Evolutionary conservation across 2,888 invertebrate species (phyloP).

Genomic region (Cephus nigrinus): DNA sequence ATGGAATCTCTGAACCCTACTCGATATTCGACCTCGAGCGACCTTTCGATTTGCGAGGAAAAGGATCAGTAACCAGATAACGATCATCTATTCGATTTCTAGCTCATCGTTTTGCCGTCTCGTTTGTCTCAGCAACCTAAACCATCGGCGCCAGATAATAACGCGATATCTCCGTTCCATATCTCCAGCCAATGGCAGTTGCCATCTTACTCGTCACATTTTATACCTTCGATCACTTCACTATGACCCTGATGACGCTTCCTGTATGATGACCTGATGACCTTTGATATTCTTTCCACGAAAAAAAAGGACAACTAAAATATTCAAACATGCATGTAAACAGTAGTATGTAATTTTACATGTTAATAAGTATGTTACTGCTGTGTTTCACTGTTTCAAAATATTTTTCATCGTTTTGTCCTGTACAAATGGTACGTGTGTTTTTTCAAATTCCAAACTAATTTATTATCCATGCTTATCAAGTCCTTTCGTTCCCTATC

Average conservation of each 20-base stretch:
- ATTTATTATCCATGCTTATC: not conserved
- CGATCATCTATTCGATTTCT: not conserved
- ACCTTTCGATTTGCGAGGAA: not conserved
- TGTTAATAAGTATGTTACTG: not conserved
- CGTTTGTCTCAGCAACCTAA: not conserved
- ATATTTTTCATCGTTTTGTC: not conserved
- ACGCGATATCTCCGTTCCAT: not conserved
- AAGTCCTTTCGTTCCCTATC: not conserved
- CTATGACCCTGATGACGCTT: not conserved
- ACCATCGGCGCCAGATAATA: not conserved
- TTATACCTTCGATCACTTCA: too few relatives aligned
- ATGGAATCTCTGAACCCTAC: not conserved
- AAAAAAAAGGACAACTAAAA: not conserved
- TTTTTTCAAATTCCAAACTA: not conserved
- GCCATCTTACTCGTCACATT: not conserved
- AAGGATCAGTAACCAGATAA: not conserved
- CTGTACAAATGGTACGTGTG: not conserved
- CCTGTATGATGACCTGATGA: too few relatives aligned
- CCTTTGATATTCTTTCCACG: not conserved
- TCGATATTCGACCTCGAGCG: slow-evolving; percentile 2
- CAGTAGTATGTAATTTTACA: not conserved
- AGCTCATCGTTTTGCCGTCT: not conserved
- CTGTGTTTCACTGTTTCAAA: not conserved
- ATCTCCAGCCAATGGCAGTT: not conserved
- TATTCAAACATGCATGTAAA: not conserved